phyloP scores from a whole-genome alignment of 2,797 vertebrate species.

The Ciconia nigra region DNA sequence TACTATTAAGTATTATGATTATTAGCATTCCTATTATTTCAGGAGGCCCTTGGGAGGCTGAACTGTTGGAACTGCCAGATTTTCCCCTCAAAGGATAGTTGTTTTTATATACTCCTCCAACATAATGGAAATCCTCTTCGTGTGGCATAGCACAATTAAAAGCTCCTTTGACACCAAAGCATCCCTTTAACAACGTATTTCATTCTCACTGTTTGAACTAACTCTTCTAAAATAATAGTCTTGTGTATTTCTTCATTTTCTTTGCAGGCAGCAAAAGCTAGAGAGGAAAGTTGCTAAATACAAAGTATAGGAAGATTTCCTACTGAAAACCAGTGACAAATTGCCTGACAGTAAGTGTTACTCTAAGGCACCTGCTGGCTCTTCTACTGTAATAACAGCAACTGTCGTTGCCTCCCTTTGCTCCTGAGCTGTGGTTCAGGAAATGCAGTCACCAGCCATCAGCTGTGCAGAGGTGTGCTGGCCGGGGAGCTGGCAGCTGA shows the following conservation, averaged over 20 bases:
- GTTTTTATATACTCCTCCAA: neutral
- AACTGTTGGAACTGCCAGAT: neutral
- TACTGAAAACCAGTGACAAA: slow-evolving; percentile 75
- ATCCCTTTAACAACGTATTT: neutral
- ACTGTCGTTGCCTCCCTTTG: neutral
- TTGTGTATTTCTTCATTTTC: neutral
- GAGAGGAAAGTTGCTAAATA: slow-evolving; percentile 72
- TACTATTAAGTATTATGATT: neutral
- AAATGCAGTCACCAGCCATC: neutral
- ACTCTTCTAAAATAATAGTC: neutral
- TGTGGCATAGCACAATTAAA: neutral
- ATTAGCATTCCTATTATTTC: neutral
- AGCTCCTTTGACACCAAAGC: neutral
- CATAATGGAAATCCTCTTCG: neutral
- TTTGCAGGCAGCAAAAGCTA: slow-evolving; percentile 71
- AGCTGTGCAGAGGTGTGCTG: neutral
- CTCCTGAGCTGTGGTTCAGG: neutral
- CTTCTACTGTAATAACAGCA: neutral
- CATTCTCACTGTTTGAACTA: neutral
- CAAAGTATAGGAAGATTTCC: slow-evolving; percentile 78
- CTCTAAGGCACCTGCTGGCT: neutral
- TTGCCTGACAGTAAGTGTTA: slow-evolving; percentile 75
- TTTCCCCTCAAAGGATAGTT: neutral
- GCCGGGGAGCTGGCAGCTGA: neutral
- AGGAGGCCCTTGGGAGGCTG: neutral